Conservation (phyloP, 2,113 vertebrate species). For the Pelecanus crispus region DNA sequence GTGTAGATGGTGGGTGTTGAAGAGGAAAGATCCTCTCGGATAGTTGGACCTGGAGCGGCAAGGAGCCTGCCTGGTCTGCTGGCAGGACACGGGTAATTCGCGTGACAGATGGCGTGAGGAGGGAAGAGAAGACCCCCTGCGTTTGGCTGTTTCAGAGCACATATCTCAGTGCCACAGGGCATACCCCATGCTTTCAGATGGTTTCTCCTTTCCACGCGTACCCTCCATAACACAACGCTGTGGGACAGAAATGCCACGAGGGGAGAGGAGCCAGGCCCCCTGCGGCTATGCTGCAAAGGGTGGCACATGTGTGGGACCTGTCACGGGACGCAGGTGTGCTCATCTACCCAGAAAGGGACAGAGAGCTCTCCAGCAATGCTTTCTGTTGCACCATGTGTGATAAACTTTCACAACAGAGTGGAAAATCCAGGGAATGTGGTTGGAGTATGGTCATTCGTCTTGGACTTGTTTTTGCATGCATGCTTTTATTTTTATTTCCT, state of each 20-base stretch:
- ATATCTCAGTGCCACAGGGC: background rate
- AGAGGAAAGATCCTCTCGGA: background rate
- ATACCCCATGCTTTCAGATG: background rate
- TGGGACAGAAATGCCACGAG: background rate
- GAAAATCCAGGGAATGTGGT: background rate
- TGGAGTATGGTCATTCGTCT: background rate
- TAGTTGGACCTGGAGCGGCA: background rate
- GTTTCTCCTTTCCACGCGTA: background rate
- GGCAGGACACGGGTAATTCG: background rate
- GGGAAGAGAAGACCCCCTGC: background rate
- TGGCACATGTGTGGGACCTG: fast-evolving
- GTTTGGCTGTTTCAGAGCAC: fast-evolving
- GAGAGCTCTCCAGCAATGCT: background rate
- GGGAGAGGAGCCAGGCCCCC: background rate
- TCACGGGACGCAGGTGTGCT: background rate
- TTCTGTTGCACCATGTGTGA: fast-evolving
- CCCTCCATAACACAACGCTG: fast-evolving
- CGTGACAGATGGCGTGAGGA: background rate
- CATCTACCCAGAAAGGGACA: background rate
- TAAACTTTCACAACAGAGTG: background rate
- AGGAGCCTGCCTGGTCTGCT: background rate
- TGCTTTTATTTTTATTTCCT: background rate
- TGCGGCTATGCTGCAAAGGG: fast-evolving
- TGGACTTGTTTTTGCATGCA: background rate
- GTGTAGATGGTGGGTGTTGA: background rate